phyloP scores from a whole-genome alignment of 1,140 invertebrate genomes.

The Idris sp. region DNA sequence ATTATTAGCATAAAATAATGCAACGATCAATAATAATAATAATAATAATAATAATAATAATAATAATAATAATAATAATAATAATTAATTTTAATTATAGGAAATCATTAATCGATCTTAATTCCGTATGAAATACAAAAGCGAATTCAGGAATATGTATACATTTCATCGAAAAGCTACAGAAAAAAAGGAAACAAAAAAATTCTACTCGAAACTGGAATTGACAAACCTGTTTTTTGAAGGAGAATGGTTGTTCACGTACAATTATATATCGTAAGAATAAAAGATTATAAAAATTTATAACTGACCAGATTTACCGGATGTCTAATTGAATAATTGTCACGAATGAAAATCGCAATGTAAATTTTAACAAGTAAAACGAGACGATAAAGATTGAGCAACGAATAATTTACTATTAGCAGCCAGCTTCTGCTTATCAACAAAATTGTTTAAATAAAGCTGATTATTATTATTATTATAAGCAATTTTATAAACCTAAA shows the following conservation, averaged over 20 bases:
- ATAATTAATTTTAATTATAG: too few species aligned
- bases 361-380: too few species aligned
- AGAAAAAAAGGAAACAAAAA: too few species aligned
- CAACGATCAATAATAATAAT: constrained; percentile 15
- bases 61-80: too few species aligned
- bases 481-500: too few species aligned
- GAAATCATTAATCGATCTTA: too few species aligned
- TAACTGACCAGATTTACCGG: neutral
- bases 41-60: too few species aligned
- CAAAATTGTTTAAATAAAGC: too few species aligned
- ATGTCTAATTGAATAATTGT: neutral
- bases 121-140: constrained; percentile 23
- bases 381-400: too few species aligned
- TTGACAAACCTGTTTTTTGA: constrained; percentile 43
- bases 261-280: constrained; percentile 35
- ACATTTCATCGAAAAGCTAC: constrained; percentile 20
- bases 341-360: constrained; percentile 1
- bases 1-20: constrained; percentile 18
- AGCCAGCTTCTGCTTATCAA: too few species aligned
- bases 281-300: constrained; percentile 28
- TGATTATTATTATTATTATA: too few species aligned
- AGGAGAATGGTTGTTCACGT: constrained; percentile 27
- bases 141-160: constrained; percentile 34
- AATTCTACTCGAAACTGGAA: constrained; percentile 14
- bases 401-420: too few species aligned